A percentile compares a stretch with the other conserved stretches of the same genome.
These are phyloP conservation scores for Eutolmus rufibarbis DNA, from an alignment of 2,888 invertebrate genomes.

Conservation along the genomic window DNA sequence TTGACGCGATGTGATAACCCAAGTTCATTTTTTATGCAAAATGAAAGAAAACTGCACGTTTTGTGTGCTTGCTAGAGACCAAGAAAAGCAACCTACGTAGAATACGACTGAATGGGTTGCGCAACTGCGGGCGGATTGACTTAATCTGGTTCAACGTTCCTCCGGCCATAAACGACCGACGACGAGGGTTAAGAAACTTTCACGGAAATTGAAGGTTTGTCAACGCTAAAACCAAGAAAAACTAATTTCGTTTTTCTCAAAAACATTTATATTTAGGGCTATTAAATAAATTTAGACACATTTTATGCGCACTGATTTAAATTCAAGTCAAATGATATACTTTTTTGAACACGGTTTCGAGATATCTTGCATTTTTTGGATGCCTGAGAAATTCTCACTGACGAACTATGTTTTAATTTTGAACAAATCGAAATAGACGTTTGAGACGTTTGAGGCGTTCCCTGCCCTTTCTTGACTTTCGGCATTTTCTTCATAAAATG, in stretches of 20 bases:
- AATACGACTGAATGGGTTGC: background rate
- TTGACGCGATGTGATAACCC: background rate
- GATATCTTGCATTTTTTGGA: background rate
- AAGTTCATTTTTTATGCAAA: slow-evolving; percentile 5
- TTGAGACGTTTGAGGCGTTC: background rate
- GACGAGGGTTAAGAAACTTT: background rate
- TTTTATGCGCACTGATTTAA: background rate
- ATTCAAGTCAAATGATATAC: background rate
- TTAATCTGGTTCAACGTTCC: background rate
- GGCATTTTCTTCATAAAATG: background rate
- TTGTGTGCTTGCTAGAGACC: background rate
- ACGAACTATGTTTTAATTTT: background rate
- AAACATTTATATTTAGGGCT: background rate
- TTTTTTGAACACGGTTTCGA: background rate
- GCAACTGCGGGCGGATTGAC: background rate
- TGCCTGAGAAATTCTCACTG: background rate
- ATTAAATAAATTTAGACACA: background rate
- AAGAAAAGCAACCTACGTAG: background rate
- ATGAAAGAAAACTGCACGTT: background rate
- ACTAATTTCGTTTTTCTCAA: background rate
- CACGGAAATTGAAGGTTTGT: background rate
- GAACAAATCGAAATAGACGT: background rate
- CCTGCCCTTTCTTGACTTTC: background rate
- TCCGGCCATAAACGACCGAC: background rate
- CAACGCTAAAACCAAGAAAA: background rate